phyloP scores from a whole-genome alignment of 1,140 invertebrate species.

The Pseudomyrmex pallidus region DNA sequence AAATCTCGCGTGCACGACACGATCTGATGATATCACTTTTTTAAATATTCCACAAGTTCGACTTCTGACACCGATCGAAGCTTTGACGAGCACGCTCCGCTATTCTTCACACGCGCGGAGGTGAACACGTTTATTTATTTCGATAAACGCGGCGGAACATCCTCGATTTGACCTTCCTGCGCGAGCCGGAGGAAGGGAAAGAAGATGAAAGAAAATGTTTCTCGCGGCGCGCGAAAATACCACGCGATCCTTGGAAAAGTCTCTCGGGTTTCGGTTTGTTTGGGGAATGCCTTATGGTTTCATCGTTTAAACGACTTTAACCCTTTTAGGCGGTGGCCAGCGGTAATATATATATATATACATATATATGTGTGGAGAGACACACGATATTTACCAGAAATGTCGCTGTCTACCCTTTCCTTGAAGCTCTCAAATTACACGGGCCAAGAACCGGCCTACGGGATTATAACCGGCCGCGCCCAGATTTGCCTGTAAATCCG shows the following conservation, averaged over 20 bases:
- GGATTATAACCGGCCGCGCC: conserved; percentile 29
- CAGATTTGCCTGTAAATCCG: conserved; percentile 36
- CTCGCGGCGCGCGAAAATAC: conserved; percentile 11
- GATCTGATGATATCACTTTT: too few species aligned
- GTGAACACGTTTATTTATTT: conserved; percentile 30
- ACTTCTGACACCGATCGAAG: background rate
- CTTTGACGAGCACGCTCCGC: background rate
- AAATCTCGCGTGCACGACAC: too few species aligned
- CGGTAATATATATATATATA: background rate
- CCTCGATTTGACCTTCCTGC: background rate
- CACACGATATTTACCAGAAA: conserved; percentile 75
- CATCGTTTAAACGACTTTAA: conserved; percentile 44
- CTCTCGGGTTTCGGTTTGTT: conserved; percentile 62
- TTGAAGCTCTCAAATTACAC: conserved; percentile 61
- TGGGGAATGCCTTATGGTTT: conserved; percentile 47
- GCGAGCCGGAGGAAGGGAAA: background rate
- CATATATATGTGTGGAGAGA: conserved; percentile 42
- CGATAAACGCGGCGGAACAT: conserved; percentile 16
- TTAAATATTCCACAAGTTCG: too few species aligned
- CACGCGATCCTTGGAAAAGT: conserved; percentile 59
- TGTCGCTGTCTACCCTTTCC: conserved; percentile 75
- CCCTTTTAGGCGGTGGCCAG: background rate
- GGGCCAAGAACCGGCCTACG: conserved; percentile 5
- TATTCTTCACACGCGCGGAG: background rate
- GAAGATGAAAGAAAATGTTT: conserved; percentile 37